Base-by-base conservation (phyloP, 2,113 vertebrate species). In the Tenebrosternarchus preto region DNA sequence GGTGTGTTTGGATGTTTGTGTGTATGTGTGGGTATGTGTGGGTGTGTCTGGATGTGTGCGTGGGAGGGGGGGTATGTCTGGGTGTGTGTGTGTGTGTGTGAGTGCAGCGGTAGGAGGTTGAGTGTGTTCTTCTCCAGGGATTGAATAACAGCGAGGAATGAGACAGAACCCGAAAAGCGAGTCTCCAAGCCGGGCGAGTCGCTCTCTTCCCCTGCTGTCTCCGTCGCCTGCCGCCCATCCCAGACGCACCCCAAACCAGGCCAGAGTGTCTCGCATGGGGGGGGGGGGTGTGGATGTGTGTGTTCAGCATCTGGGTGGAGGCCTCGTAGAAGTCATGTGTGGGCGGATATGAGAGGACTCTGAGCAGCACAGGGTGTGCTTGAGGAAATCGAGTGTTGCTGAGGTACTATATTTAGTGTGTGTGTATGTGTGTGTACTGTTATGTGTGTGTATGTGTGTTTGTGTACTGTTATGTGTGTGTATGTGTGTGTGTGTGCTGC, bases 81-180 rank as follows among this genome's bases (percentile, higher is more conserved):
- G 84, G 24, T 76, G 81, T 83, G 16, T 68, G 33, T 56, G 31
- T 31, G 2, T 77, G 17, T 19, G 19, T 5, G n/a, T 59, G 4
- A 20, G 11, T 57, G 3, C 55, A 57, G 19, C 19, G 22, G 19
- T 20, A 61, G 39, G 20, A 50, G 9, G 22, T 9, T 57, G 20
- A 46, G 39, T 63, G 60, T 67, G 79, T 86, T 86, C 82, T 68
- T 29, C 20, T 43, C 66, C 64, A 67, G 78, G 60, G 27, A 16
- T 71, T 24, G 67, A 1, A 2, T 59, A 29, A 76, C 16, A 63
- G 9, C 1, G 17, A 80, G 8, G 80, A 83, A 88, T 82, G 81
- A 83, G 82, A 85, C 43, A 76, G 60, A 91, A 91, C 87, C 61
- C 24, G 86, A 85, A 90, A 87, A 91, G 87, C 87, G 36, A 82